phyloP scores from a whole-genome alignment of 2,113 vertebrate genomes.

The Lophura nycthemera region DNA sequence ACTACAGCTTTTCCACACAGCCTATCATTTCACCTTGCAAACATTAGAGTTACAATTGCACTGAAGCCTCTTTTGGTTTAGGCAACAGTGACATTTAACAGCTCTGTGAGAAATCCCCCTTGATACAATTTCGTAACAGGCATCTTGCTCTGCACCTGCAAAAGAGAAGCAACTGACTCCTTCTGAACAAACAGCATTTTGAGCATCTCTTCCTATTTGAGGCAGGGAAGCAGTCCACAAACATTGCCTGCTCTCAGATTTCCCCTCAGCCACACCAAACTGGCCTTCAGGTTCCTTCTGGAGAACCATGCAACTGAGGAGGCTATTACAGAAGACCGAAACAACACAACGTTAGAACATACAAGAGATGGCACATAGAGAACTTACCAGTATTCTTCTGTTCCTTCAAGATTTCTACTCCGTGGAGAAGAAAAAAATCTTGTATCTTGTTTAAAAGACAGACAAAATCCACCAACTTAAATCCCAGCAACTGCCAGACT shows the following conservation, averaged over 20 bases:
- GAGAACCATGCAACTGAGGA: background rate
- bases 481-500: constrained; percentile 36
- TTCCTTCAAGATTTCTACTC: constrained; percentile 1
- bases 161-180: background rate
- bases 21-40: background rate
- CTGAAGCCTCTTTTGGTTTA: background rate
- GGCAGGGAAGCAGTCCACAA: background rate
- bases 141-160: background rate
- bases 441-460: background rate
- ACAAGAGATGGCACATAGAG: background rate
- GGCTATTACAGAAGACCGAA: background rate
- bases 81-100: background rate
- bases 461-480: constrained; percentile 57
- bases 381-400: constrained; percentile 52
- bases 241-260: background rate
- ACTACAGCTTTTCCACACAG: background rate
- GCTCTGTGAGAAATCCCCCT: background rate
- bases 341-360: background rate
- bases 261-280: background rate
- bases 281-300: background rate
- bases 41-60: background rate
- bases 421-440: background rate
- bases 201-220: background rate
- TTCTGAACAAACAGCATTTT: background rate
- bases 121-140: background rate